A percentile compares a stretch with the other conserved stretches of the same genome.
Conservation (phyloP, 2,797 vertebrate genomes). For the Rhabdomys pumilio region DNA sequence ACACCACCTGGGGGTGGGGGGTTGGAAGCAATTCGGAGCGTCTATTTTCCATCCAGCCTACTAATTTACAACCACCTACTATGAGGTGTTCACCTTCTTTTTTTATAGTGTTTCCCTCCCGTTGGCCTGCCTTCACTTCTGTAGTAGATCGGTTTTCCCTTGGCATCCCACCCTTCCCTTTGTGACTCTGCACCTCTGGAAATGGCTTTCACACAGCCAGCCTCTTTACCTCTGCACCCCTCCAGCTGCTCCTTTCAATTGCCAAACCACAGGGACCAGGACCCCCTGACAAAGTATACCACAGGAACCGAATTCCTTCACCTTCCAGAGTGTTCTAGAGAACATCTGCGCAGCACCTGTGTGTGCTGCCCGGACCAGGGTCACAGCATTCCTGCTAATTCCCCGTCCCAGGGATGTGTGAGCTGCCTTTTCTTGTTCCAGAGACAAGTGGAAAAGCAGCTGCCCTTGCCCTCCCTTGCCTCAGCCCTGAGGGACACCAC, state of each 20-base stretch:
- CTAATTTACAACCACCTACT: slow-evolving; percentile 44
- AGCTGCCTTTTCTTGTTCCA: slow-evolving; percentile 23
- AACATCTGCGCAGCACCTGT: not conserved
- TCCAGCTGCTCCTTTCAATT: not conserved
- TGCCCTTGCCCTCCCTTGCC: not conserved
- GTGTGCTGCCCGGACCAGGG: not conserved
- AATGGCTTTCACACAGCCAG: not conserved
- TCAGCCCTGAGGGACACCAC: slow-evolving; percentile 47
- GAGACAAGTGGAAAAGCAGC: slow-evolving; percentile 44
- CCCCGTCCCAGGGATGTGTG: not conserved
- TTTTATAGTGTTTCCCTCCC: slow-evolving; percentile 3
- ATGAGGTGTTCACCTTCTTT: not conserved
- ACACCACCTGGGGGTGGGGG: not conserved
- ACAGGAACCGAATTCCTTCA: not conserved
- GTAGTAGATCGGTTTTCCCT: not conserved
- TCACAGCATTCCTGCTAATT: slow-evolving; percentile 23
- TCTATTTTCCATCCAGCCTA: slow-evolving; percentile 43
- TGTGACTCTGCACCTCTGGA: not conserved
- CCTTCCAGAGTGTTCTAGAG: slow-evolving; percentile 2
- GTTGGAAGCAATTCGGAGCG: not conserved
- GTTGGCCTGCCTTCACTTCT: slow-evolving; percentile 14
- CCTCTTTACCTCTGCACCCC: not conserved
- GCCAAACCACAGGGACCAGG: not conserved
- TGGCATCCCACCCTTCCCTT: not conserved
- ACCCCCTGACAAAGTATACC: not conserved